Evolutionary conservation across 2,888 invertebrate genomes (phyloP), one percentile per base, ranked within the genome.

Genomic region (Apamea epomidion): DNA sequence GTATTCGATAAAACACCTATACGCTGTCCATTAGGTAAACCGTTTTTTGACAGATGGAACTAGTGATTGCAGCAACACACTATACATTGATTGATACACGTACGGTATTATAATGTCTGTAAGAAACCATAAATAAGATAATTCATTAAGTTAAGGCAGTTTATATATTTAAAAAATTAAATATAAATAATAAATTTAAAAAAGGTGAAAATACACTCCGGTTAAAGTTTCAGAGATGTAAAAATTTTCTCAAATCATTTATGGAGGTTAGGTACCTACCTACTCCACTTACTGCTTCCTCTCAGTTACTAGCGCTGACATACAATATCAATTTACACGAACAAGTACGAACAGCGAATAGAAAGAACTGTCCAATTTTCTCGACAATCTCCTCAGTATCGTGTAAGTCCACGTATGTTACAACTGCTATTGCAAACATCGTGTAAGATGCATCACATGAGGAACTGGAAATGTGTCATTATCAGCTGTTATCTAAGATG

Each of bases 401-500:
- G 2, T 62, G 32, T 58, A 32, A 62, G 62, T 58, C 48, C 58
- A 67, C 65, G 76, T 45, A 32, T 68, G 67, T 80, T 72, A 71
- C 81, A 67, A 14, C 37, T 54, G 54, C 74, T 78, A 69, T 84
- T 69, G 64, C 80, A 81, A 74, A 75, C 60, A 76, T 64, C 64
- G 51, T 65, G 76, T 74, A 74, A 45, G 62, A 67, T 42, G 62
- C 62, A 72, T 88, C 76, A 85, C 85, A 81, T 77, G 74, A 73
- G 65, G 67, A 78, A 70, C 48, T 65, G 25, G 21, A 82, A 76
- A 76, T 42, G 21, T 76, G 78, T 76, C 74, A 86, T 68, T 72
- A 78, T 76, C 71, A 48, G n/a, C 45, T 76, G 68, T 85, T 87
- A 74, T 62, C 62, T 74, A 87, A 84, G 62, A 48, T 58, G 71